phyloP scores from a whole-genome alignment of 37 sponge, comb jelly and placozoan genomes.

The Aphrocallistes beatrix region DNA sequence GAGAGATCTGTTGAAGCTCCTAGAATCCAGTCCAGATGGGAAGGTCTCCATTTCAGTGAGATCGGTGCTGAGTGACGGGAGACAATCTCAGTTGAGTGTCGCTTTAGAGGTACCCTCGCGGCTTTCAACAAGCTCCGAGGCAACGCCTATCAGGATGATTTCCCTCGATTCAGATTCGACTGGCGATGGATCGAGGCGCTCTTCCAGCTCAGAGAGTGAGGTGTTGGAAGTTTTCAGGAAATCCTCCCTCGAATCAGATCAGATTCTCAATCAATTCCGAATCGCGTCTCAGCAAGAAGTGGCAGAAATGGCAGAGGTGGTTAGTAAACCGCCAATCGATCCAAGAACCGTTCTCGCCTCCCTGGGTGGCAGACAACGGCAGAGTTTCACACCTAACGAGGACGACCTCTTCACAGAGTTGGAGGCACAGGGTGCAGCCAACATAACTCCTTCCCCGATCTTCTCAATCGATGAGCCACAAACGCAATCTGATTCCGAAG shows the following conservation, averaged over 20 bases:
- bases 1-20: neutral
- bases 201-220: neutral
- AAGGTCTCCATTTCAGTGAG: neutral
- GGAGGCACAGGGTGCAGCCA: neutral
- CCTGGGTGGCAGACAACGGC: neutral
- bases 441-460: neutral
- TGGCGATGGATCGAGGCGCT: neutral
- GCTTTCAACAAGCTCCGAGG: neutral
- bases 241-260: neutral
- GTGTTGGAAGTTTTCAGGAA: neutral
- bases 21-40: neutral
- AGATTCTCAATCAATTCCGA: neutral
- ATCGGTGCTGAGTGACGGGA: neutral
- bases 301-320: neutral
- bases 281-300: neutral
- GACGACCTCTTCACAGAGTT: neutral
- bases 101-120: neutral
- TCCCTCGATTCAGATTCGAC: neutral
- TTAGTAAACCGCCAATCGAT: neutral
- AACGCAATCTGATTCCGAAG: neutral
- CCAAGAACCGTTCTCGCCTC: neutral
- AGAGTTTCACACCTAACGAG: constrained; percentile 14
- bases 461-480: neutral
- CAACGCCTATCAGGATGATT: neutral
- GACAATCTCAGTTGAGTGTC: neutral